phyloP scores from a whole-genome alignment of 2,797 vertebrate genomes.

The Liasis olivaceus region DNA sequence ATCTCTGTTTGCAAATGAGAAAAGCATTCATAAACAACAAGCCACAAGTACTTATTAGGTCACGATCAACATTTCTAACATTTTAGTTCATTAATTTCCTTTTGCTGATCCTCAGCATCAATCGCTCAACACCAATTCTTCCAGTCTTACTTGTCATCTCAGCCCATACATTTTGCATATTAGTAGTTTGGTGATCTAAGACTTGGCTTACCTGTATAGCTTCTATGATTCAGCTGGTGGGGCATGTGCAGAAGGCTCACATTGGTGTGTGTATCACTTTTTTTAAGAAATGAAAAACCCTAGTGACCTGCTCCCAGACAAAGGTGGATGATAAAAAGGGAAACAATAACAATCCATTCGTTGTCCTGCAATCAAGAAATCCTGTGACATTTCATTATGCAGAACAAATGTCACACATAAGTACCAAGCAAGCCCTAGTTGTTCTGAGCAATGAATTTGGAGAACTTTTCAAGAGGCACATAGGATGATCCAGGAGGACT shows the following conservation, averaged over 20 bases:
- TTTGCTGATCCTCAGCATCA: background rate
- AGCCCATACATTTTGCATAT: background rate
- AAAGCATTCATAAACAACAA: background rate
- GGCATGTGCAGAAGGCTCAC: slow-evolving; percentile 15
- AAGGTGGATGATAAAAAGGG: background rate
- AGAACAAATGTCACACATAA: background rate
- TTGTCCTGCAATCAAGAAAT: background rate
- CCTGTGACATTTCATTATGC: background rate
- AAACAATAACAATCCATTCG: background rate
- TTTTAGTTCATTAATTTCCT: background rate
- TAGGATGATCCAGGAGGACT: background rate
- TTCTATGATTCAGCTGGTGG: background rate
- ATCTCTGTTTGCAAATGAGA: background rate
- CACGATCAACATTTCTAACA: background rate
- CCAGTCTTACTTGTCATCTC: background rate
- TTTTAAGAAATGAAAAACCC: background rate
- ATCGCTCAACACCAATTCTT: background rate
- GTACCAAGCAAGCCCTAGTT: background rate
- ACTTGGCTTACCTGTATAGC: slow-evolving; percentile 7
- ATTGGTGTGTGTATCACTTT: background rate
- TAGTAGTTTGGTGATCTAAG: background rate
- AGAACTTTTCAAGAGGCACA: background rate
- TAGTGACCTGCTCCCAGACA: background rate
- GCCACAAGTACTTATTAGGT: background rate
- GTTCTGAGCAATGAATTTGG: background rate